These are phyloP conservation scores for Diadema setosum DNA, from an alignment of 35 echinoderm and acorn worm genomes.

Conservation along the genomic window DNA sequence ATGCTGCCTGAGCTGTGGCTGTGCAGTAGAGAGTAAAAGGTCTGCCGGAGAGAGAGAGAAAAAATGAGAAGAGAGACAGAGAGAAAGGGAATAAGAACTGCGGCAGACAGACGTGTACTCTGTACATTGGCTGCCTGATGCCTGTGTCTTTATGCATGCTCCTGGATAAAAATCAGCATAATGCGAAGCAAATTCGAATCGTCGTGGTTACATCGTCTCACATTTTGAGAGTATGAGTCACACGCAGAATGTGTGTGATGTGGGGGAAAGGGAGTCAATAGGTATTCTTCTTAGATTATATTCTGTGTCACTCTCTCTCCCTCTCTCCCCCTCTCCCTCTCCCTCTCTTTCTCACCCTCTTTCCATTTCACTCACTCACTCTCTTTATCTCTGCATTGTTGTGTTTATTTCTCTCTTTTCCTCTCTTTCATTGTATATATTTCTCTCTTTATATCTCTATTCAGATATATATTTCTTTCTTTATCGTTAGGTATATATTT, in stretches of 20 bases:
- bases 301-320: neutral
- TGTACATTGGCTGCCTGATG: too few relatives aligned
- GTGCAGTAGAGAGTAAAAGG: too few relatives aligned
- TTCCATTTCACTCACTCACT: neutral
- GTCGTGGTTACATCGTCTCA: neutral
- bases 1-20: too few relatives aligned
- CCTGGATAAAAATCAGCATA: neutral
- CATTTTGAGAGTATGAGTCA: neutral
- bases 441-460: neutral
- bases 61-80: too few relatives aligned
- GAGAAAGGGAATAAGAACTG: too few relatives aligned
- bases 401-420: neutral
- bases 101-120: too few relatives aligned
- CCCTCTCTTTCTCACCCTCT: neutral
- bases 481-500: too few relatives aligned
- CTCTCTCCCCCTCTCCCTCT: neutral
- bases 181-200: neutral
- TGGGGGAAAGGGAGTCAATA: neutral
- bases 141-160: neutral
- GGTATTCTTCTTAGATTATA: neutral
- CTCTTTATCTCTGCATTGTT: neutral
- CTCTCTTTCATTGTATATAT: neutral
- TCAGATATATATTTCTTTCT: neutral
- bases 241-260: neutral
- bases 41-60: too few relatives aligned